Base-by-base conservation (phyloP, 2,888 invertebrate genomes). In the Phaonia tiefii region DNA sequence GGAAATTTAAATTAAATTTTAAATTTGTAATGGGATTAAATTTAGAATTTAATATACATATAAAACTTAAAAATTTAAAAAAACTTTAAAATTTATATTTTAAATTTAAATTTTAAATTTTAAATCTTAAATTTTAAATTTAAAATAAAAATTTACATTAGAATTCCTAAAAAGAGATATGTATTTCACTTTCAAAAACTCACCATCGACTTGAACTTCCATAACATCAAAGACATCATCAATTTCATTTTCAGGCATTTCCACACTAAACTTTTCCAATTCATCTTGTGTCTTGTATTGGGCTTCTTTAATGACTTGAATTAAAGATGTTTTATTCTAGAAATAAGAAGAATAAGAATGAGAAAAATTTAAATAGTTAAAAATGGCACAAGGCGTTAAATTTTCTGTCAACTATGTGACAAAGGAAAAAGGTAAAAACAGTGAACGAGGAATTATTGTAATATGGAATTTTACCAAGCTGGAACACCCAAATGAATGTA, bases 211-310 rank as follows among this genome's bases (percentile, higher is more conserved):
- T 44, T 85, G 83, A 51, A 88, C 88, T 66, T 90, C 91, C 2
- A 86, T 79, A 51, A 90, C 81, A 76, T 91, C 91, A 11, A 86
- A 79, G 51, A 90, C 81, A 76, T 91, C 90, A 11, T 90, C 90
- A 25, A 90, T 89, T 22, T 88, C 86, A 73, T 86, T 88, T 39
- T 84, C 85, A 2, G 87, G 86, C 39, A 86, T 86, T 63, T 89
- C 87, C 66, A 89, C 85, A 63, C 85, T 81, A 58, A 90, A 88
- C 67, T 89, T 88, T 75, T 90, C 90, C 49, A 88, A 87, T 73
- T 91, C 91, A 42, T 90, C 90, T 81, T 89, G 87, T 20, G 89
- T 89, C 78, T 90, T 90, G 67, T 89, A 89, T 75, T 88, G 86
- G 44, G 88, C 89, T 84, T 91, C 90, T 79, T 89, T 89, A 65